phyloP scores from a whole-genome alignment of 1,140 invertebrate species.

The Trypoxylus dichotomus region DNA sequence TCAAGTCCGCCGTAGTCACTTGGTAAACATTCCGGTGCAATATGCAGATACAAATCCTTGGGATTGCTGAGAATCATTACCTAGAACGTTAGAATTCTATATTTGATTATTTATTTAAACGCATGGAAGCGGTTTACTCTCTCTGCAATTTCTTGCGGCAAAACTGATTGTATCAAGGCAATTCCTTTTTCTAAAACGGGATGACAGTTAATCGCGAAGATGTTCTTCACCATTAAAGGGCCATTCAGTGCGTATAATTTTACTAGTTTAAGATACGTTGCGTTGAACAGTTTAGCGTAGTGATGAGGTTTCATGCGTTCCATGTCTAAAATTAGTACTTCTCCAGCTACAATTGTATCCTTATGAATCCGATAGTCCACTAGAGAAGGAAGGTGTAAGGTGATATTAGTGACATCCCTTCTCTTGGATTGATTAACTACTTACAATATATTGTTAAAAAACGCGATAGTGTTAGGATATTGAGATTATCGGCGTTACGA shows the following conservation, averaged over 20 bases:
- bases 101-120: neutral
- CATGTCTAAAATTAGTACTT: neutral
- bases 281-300: neutral
- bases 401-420: neutral
- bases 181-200: neutral
- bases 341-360: neutral
- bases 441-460: neutral
- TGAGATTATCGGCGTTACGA: neutral
- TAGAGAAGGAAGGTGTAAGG: neutral
- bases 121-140: neutral
- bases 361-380: neutral
- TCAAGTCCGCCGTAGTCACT: neutral
- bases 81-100: neutral
- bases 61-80: neutral
- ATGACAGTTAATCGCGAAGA: neutral
- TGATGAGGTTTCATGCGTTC: neutral
- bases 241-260: neutral
- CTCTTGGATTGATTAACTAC: neutral
- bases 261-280: slow-evolving; percentile 5
- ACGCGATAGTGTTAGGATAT: neutral
- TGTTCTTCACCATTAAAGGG: neutral
- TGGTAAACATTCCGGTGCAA: neutral
- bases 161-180: neutral
- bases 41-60: neutral
- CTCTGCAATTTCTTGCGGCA: neutral